Evolutionary conservation across 2,797 vertebrate genomes (phyloP).

Genomic region (Clarias laeviceps): DNA sequence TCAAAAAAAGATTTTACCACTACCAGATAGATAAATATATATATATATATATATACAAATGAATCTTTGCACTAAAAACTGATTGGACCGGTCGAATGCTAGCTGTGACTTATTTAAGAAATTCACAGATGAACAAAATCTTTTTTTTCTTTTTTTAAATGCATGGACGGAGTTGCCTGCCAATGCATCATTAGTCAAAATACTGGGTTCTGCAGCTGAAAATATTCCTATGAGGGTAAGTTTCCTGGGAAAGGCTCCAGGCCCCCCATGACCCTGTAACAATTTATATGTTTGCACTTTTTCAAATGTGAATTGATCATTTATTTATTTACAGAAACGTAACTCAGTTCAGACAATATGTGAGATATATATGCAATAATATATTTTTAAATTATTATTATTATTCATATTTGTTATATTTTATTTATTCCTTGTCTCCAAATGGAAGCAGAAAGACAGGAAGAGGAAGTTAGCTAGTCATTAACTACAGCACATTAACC

Average conservation of each 20-base stretch:
- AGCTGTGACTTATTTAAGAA: neutral
- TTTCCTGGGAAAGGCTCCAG: no score
- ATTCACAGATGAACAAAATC: neutral
- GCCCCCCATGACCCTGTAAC: no score
- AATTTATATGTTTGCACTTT: neutral
- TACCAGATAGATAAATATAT: no score
- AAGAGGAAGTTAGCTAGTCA: neutral
- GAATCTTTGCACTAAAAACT: no score
- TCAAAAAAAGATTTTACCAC: no score
- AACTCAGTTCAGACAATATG: neutral
- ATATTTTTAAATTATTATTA: neutral
- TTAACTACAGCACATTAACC: neutral
- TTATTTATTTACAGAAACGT: neutral
- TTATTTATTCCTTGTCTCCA: neutral
- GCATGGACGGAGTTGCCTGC: neutral
- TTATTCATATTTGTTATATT: neutral
- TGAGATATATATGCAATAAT: neutral
- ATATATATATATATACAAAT: no score
- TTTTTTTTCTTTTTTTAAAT: neutral
- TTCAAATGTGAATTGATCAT: neutral
- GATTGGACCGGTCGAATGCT: no score
- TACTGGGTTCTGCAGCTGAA: no score
- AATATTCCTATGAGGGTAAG: no score
- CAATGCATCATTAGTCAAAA: neutral
- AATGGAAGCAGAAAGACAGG: neutral